Evolutionary conservation across 2,113 vertebrate species (phyloP).

Genomic region (Hepsetus odoe): DNA sequence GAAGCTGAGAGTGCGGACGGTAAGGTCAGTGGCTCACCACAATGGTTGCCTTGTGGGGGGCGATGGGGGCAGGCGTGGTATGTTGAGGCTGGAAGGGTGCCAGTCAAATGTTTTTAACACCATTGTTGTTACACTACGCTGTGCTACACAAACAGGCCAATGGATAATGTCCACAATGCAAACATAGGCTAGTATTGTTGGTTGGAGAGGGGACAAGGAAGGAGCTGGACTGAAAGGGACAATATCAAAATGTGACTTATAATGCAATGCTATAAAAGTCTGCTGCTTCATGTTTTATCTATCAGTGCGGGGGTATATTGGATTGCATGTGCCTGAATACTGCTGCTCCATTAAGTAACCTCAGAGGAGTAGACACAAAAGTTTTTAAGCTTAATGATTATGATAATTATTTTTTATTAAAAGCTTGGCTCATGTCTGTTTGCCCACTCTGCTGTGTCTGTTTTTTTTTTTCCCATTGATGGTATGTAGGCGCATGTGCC

Average conservation of each 20-base stretch:
- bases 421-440: too few species aligned
- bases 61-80: constrained; percentile 66
- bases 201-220: constrained; percentile 62
- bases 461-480: too few species aligned
- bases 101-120: constrained; percentile 72
- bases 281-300: too few species aligned
- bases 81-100: constrained; percentile 74
- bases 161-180: constrained; percentile 74
- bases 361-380: too few species aligned
- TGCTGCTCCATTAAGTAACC: too few species aligned
- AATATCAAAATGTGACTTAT: constrained; percentile 62
- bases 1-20: constrained; percentile 67
- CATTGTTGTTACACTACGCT: constrained; percentile 39
- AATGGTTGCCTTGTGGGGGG: constrained; percentile 73
- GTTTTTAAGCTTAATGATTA: too few species aligned
- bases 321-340: too few species aligned
- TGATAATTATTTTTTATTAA: too few species aligned
- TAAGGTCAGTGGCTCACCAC: constrained; percentile 79
- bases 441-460: too few species aligned
- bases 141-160: constrained; percentile 69
- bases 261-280: not conserved
- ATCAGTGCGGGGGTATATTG: too few species aligned
- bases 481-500: not conserved
- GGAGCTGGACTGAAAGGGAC: constrained; percentile 70
- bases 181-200: constrained; percentile 69